phyloP scores from a whole-genome alignment of 2,888 invertebrate species.

The Pristionchus exspectatus region DNA sequence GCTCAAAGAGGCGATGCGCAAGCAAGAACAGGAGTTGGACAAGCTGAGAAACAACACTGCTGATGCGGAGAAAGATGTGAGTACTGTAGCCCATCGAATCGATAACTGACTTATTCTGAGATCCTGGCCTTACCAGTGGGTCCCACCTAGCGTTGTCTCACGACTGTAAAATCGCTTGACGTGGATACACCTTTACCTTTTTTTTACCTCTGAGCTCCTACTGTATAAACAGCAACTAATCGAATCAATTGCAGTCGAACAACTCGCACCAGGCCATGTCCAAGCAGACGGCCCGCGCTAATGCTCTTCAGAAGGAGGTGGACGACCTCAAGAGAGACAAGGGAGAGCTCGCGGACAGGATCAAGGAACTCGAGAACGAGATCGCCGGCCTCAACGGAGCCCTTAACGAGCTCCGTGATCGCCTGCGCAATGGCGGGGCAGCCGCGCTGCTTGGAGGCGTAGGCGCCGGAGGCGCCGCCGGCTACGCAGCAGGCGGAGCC shows the following conservation, averaged over 20 bases:
- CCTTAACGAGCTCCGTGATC: constrained; percentile 61
- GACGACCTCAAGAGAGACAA: constrained; percentile 64
- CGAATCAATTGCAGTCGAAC: constrained; percentile 24
- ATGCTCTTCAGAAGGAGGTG: constrained; percentile 70
- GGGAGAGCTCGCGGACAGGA: constrained; percentile 54
- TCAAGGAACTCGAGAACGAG: constrained; percentile 64
- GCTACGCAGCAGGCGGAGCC: constrained; percentile 50
- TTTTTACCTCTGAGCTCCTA: no score
- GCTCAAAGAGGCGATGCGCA: constrained; percentile 75
- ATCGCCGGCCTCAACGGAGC: constrained; percentile 65
- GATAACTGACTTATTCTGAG: neutral
- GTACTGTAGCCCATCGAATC: neutral
- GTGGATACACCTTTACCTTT: no score
- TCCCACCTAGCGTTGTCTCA: no score
- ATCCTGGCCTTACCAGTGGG: no score
- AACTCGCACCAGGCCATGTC: constrained; percentile 55
- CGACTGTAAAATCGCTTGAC: no score
- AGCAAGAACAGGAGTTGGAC: constrained; percentile 75
- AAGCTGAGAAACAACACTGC: constrained; percentile 72
- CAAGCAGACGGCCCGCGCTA: constrained; percentile 70
- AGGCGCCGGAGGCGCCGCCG: constrained; percentile 57
- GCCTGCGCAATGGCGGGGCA: constrained; percentile 55
- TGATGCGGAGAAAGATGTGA: constrained; percentile 50
- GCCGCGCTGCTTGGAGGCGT: constrained; percentile 60
- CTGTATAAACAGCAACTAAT: neutral